Conservation (phyloP, 2,888 invertebrate species). For the Aelia acuminata region DNA sequence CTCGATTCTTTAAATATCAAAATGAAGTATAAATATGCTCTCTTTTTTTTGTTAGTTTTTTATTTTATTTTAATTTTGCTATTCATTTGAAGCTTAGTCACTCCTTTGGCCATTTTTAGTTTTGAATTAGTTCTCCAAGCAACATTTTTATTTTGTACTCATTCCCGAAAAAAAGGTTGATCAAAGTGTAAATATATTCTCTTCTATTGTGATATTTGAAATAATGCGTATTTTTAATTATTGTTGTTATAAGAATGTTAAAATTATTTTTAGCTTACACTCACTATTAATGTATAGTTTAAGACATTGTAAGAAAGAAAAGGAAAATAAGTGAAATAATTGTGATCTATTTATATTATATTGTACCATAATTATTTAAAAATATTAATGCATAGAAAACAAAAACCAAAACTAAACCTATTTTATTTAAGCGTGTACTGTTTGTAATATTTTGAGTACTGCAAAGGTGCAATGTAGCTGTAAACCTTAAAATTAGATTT, state of each 20-base stretch:
- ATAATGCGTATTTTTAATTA: constrained; percentile 22
- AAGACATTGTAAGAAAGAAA: background rate
- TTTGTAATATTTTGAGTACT: constrained; percentile 21
- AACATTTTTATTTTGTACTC: background rate
- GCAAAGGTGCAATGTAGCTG: constrained; percentile 28
- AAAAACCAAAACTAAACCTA: constrained; percentile 21
- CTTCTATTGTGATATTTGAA: constrained; percentile 44
- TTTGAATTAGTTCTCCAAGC: constrained; percentile 34
- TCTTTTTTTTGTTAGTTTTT: background rate
- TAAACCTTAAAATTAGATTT: background rate
- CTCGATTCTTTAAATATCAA: background rate
- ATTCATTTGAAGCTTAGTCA: background rate
- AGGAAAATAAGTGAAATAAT: background rate
- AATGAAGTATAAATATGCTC: background rate
- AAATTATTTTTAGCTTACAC: constrained; percentile 29
- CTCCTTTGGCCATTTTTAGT: background rate
- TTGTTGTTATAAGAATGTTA: background rate
- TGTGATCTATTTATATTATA: constrained; percentile 49
- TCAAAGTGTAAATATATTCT: constrained; percentile 31
- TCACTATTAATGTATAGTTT: background rate
- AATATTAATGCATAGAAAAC: constrained; percentile 19
- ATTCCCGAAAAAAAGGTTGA: background rate
- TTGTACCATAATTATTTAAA: constrained; percentile 37
- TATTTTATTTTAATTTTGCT: background rate
- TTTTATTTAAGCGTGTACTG: background rate